phyloP scores from a whole-genome alignment of 2,797 vertebrate genomes.

The Valencia hispanica region DNA sequence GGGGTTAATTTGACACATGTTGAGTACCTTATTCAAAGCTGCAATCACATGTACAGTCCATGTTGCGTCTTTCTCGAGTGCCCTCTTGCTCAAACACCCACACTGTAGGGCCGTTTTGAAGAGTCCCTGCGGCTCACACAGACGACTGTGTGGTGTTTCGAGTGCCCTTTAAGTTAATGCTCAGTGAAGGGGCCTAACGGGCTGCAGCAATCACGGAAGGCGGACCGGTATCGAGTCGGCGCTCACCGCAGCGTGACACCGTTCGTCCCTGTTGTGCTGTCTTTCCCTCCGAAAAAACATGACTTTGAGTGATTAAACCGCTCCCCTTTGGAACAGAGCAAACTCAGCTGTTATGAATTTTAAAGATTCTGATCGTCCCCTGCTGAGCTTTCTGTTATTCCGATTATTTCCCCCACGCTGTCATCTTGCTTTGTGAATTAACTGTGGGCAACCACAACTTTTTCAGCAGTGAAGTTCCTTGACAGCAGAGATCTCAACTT shows the following conservation, averaged over 20 bases:
- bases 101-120: constrained; percentile 41
- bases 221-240: constrained; percentile 49
- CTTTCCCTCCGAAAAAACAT: constrained; percentile 70
- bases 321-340: constrained; percentile 61
- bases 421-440: constrained; percentile 45
- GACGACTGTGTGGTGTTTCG: constrained; percentile 45
- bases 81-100: constrained; percentile 56
- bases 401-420: constrained; percentile 3
- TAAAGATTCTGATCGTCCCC: constrained; percentile 71
- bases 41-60: constrained; percentile 64
- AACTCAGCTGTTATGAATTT: constrained; percentile 71
- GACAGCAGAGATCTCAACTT: constrained; percentile 13
- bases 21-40: constrained; percentile 54
- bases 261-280: constrained; percentile 65
- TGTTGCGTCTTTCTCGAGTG: constrained; percentile 64
- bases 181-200: constrained; percentile 63
- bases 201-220: constrained; percentile 55
- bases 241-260: constrained; percentile 59
- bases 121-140: constrained; percentile 61
- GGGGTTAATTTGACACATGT: constrained; percentile 59
- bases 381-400: constrained; percentile 43
- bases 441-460: constrained; percentile 26
- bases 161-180: constrained; percentile 73
- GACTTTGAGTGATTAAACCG: constrained; percentile 74
- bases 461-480: constrained; percentile 11